Base-by-base conservation (phyloP, 2,113 vertebrate genomes). In the Benitochromis conjunctus region DNA sequence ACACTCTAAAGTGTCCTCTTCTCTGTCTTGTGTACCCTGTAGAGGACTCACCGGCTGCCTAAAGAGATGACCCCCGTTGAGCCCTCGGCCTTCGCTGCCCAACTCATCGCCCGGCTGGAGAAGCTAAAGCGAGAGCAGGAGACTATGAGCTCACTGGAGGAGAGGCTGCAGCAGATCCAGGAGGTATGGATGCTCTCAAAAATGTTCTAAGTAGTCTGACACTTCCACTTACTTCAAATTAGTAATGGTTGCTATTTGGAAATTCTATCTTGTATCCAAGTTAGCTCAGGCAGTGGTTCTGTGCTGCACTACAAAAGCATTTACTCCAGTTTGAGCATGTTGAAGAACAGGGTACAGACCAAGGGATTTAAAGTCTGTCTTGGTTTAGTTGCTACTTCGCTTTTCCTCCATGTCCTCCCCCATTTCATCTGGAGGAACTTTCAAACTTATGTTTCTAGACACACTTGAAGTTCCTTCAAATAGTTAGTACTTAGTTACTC, bases 1-100 rank as follows among this genome's bases (percentile, higher is more conserved):
- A 76, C 43, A 31, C 34, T 86, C 31, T 88, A 60, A 92, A 64
- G 57, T 80, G 11, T 79, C 84, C 74, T 60, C 26, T 29, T 82
- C 36, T 31, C 34, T 83, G 71, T 84, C 55, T 78, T 36, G 69
- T 82, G 74, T 76, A 18, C 56, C 92, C 91, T 90, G 76, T 94
- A 99, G 98, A 97, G 98, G 96, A 98, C 98, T 38, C 97, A 97
- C 87, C 97, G 97, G 57, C 96, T 98, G 91, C 98, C 98, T 91
- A 98, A 97, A 95, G 98, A 99, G 96, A 98, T 99, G 98, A 97
- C 97, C 78, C 98, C 98, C 0, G 97, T 98, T 86, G 97, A 99
- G 84, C 98, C 98, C 0, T 97, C 97, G 0, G 93, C 95, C 90
- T 99, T 99, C 3, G 98, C 98, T 0, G 98, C 98, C 0, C 97